phyloP scores from a whole-genome alignment of 1,140 invertebrate species.

The Atopsyche davidsoni region DNA sequence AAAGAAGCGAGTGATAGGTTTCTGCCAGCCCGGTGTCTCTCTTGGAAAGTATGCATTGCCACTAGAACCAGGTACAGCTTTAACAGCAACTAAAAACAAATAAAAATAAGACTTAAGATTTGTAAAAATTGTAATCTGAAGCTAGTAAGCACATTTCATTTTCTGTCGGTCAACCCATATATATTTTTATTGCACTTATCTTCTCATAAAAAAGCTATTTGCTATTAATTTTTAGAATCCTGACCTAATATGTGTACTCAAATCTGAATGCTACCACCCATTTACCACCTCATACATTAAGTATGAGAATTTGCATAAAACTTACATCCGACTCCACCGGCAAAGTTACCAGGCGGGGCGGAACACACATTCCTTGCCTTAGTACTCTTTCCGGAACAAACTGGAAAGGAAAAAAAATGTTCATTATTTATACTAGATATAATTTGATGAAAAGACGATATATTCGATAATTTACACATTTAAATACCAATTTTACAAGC shows the following conservation, averaged over 20 bases:
- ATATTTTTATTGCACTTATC: background rate
- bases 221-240: background rate
- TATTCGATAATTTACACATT: no score
- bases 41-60: slow-evolving; percentile 47
- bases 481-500: no score
- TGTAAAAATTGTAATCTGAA: slow-evolving; percentile 1
- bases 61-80: slow-evolving; percentile 30
- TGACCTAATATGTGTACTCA: slow-evolving; percentile 7
- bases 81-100: background rate
- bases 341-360: background rate
- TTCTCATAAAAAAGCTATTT: background rate
- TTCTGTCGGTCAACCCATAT: background rate
- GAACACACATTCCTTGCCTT: slow-evolving; percentile 7
- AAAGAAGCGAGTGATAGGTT: slow-evolving; percentile 48
- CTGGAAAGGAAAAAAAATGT: background rate
- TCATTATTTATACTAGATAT: background rate
- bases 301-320: background rate
- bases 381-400: slow-evolving; percentile 8
- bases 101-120: background rate
- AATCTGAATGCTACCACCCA: no score
- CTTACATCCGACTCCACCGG: no score
- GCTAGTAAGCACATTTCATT: no score
- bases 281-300: background rate
- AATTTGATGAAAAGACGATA: slow-evolving; percentile 2
- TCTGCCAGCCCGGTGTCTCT: slow-evolving; percentile 50